These are phyloP conservation scores for Pristiophorus japonicus DNA, from an alignment of 2,113 vertebrate genomes.

Conservation along the genomic window DNA sequence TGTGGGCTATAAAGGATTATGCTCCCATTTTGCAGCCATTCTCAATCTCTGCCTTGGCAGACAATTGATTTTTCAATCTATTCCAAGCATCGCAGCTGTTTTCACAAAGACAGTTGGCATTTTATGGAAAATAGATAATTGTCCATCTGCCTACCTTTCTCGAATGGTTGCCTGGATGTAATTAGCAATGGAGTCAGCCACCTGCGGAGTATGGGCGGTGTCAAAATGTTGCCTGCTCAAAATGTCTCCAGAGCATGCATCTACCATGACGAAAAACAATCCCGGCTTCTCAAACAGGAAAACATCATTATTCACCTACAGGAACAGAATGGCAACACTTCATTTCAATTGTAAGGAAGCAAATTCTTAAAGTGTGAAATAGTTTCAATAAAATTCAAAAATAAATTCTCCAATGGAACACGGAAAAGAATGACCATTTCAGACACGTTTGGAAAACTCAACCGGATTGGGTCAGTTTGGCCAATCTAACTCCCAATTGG, in stretches of 20 bases:
- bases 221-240: slow-evolving; percentile 45
- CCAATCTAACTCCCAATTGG: not conserved
- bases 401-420: not conserved
- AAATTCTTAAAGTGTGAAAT: not conserved
- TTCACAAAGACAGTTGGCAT: not conserved
- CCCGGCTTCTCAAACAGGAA: slow-evolving; percentile 43
- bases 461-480: not conserved
- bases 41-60: not conserved
- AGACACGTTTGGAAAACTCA: not conserved
- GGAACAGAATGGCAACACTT: slow-evolving; percentile 37
- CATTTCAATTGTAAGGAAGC: not conserved
- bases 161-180: slow-evolving; percentile 46
- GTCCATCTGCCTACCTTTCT: slow-evolving; percentile 48
- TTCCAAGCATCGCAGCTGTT: not conserved
- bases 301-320: slow-evolving; percentile 48
- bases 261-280: slow-evolving; percentile 43
- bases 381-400: not conserved
- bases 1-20: not conserved
- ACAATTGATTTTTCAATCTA: not conserved
- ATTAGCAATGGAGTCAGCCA: slow-evolving; percentile 40
- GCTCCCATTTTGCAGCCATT: too few species aligned
- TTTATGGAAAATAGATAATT: not conserved
- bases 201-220: not conserved
- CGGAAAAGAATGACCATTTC: not conserved
- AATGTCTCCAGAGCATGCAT: slow-evolving; percentile 42